Percentiles rank a stretch among this genome's conserved stretches.
These are phyloP conservation scores for Augochlorella aurata DNA, from an alignment of 2,888 invertebrate genomes.

Conservation along the genomic window DNA sequence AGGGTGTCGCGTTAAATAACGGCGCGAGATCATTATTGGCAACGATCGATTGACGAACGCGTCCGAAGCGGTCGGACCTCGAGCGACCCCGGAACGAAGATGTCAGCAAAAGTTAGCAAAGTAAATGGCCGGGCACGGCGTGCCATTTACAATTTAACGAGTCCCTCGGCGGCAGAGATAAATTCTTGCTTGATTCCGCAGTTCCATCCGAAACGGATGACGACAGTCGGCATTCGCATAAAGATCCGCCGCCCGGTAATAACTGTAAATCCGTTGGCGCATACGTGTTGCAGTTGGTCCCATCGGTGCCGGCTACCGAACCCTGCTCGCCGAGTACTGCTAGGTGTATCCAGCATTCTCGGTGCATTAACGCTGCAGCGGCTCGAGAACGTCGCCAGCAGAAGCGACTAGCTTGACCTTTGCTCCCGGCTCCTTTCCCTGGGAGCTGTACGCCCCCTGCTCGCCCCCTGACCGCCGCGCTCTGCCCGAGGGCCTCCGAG, in stretches of 20 bases:
- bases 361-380: conserved; percentile 63
- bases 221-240: conserved; percentile 1
- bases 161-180: not conserved
- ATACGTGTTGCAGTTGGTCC: conserved; percentile 3
- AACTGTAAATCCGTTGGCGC: conserved; percentile 6
- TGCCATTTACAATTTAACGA: not conserved
- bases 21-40: too few species aligned
- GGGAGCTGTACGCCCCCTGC: conserved; percentile 14
- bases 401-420: conserved; percentile 64
- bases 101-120: not conserved
- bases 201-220: not conserved
- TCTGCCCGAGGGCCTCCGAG: not conserved
- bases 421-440: conserved; percentile 53
- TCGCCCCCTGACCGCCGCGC: not conserved
- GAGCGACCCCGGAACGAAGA: not conserved
- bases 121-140: not conserved
- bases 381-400: conserved; percentile 62
- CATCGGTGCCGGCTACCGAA: conserved; percentile 57
- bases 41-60: not conserved
- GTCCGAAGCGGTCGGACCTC: not conserved
- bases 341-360: conserved; percentile 48
- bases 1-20: too few species aligned
- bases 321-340: conserved; percentile 11
- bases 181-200: not conserved
- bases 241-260: not conserved